Evolutionary conservation across 2,113 vertebrate genomes (phyloP).

Genomic region (Cebidichthys violaceus): DNA sequence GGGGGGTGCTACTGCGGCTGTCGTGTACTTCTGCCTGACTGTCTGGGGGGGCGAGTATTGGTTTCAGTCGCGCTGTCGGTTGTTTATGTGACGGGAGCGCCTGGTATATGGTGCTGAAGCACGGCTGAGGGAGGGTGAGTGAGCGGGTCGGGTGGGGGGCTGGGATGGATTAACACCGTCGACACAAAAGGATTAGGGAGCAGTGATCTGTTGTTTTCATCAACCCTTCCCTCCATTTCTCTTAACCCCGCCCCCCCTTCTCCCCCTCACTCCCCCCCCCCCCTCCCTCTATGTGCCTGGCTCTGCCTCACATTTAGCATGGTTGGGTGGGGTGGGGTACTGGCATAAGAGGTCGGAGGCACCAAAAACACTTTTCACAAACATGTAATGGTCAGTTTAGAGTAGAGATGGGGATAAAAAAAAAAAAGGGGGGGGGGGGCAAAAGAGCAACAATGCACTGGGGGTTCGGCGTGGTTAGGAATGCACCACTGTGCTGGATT

Average conservation of each 20-base stretch:
- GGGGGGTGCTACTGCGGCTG: constrained; percentile 3
- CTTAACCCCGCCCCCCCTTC: constrained; percentile 41
- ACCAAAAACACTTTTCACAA: constrained; percentile 45
- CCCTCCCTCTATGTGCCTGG: constrained; percentile 18
- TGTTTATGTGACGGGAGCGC: constrained; percentile 66
- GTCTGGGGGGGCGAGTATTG: constrained; percentile 52
- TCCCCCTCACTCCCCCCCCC: constrained; percentile 35
- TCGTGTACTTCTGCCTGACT: constrained; percentile 26
- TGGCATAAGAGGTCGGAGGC: constrained; percentile 3
- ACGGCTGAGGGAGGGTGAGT: constrained; percentile 29
- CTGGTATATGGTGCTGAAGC: constrained; percentile 50
- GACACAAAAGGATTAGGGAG: constrained; percentile 83
- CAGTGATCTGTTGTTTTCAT: constrained; percentile 84
- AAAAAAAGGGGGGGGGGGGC: neutral
- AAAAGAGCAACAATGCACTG: constrained; percentile 38
- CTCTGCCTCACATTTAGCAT: constrained; percentile 35
- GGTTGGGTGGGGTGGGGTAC: neutral
- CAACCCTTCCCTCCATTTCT: constrained; percentile 69
- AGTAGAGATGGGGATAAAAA: constrained; percentile 9
- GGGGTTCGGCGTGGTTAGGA: constrained; percentile 28
- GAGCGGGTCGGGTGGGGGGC: constrained; percentile 3
- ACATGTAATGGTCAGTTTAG: constrained; percentile 30
- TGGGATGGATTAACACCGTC: constrained; percentile 77
- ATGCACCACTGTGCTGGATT: constrained; percentile 20
- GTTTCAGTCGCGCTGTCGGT: constrained; percentile 51